Base-by-base conservation (phyloP, 2,888 invertebrate species). In the Oscheius onirici region DNA sequence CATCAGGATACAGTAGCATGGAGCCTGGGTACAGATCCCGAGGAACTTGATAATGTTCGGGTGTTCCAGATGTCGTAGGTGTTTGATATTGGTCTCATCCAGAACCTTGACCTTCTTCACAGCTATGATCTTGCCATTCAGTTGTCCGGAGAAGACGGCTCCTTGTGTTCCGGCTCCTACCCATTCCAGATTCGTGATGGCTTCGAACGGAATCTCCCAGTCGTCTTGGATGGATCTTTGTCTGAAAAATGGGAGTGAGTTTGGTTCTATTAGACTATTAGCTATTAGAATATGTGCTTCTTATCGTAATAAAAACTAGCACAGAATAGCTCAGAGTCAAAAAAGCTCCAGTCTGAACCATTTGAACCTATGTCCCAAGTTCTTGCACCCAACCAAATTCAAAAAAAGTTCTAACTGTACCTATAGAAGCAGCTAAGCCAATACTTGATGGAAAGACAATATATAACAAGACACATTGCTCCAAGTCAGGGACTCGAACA, bases 161-260 rank as follows among this genome's bases (percentile, higher is more conserved):
- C 97, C 97, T 88, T 97, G 97, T 5, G 96, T 95, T 0, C 97
- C 97, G 72, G 94, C 93, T 0, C 96, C 97, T 68, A 97, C 89
- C 92, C 94, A 97, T 84, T 93, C 92, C 69, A 97, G 90, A 83
- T 95, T 93, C 66, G 92, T 93, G 77, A 97, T 94, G 20, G 92
- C 91, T 87, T 96, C 95, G 89, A 95, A 95, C 0, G 94, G 93
- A 75, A 97, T 94, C 89, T 96, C 95, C 97, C 97, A 97, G 83
- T 93, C 92, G 89, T 82, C 82, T 40, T 68, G 73, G 43, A 66
- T 66, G 3, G 52, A 54, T 34, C 51, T 66, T 15, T 34, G 41
- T 22, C 66, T 66, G 52, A 41, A 66, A 52, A 20, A 46, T 17
- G 5, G 13, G 46, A 46, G n/a, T n/a, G n/a, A n/a, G n/a, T n/a